Conservation (phyloP, 35 echinoderm and acorn worm genomes). For the Lytechinus variegatus region DNA sequence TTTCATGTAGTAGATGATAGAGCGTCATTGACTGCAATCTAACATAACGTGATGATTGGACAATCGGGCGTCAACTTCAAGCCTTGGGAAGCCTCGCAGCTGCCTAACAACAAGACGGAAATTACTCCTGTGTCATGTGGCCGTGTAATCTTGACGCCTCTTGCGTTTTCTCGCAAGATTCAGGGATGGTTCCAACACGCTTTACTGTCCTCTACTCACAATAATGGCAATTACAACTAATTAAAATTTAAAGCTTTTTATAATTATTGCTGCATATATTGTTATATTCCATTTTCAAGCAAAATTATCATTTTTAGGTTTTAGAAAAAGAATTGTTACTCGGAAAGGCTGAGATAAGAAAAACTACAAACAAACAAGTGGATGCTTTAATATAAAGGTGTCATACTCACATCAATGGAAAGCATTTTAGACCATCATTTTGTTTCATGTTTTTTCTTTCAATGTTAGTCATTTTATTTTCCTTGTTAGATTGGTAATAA, state of each 20-base stretch:
- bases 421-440: too few relatives aligned
- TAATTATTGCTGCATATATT: too few relatives aligned
- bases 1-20: neutral
- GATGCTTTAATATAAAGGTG: too few relatives aligned
- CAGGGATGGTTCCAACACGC: neutral
- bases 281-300: too few relatives aligned
- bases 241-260: neutral
- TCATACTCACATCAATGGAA: too few relatives aligned
- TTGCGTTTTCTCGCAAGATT: neutral
- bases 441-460: too few relatives aligned
- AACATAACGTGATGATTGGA: neutral
- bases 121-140: neutral
- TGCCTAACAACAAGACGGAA: constrained; percentile 9
- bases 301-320: too few relatives aligned
- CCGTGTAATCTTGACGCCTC: constrained; percentile 9
- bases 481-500: too few relatives aligned
- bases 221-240: neutral
- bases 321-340: too few relatives aligned
- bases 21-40: neutral
- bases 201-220: neutral
- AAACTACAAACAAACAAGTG: too few relatives aligned
- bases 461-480: too few relatives aligned
- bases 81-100: neutral
- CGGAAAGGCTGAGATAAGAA: too few relatives aligned
- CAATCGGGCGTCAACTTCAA: neutral